Evolutionary conservation across 2,797 vertebrate genomes (phyloP), one percentile per base, ranked within the genome.

Genomic region (Diglossa cyanea): DNA sequence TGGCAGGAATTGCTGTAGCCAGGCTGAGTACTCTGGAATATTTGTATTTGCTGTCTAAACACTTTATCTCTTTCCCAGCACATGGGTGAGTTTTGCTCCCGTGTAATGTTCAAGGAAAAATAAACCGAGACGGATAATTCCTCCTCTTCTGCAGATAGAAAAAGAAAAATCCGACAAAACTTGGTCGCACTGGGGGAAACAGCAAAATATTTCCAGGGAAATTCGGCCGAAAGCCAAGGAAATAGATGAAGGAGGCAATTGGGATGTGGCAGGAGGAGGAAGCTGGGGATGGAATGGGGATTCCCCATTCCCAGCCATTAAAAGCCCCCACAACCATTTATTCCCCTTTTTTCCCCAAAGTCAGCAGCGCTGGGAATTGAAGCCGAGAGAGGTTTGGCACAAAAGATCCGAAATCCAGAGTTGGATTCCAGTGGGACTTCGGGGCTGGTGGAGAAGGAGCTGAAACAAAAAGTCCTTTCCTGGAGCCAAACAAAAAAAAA

Each of bases 21-120:
- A 0, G 78, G 91, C 86, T 62, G 86, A 95, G 88, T 2, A 79
- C 93, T 93, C 87, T 60, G 94, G 80, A 97, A 92, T 93, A 91
- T 95, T 92, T 92, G 91, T 95, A 79, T 94, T 90, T 87, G 86
- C 88, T 85, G 90, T n/a, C 93, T 87, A 92, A 94, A 90, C 55
- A 91, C 83, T 88, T 96, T 88, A 89, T 93, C 90, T 94, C 88
- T 70, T 92, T 90, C 93, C 53, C 16, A 93, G 93, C 94, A 94
- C 90, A 91, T 40, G 92, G 94, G 76, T 93, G 84, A 78, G 88
- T 91, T 92, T 68, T 70, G 88, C 87, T 85, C 89, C 91, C 35
- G 12, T 42, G 73, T 68, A 80, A 89, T 25, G 66, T 33, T 63
- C 31, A 80, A 79, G 60, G 40, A 77, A 71, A 90, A 90, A 80